Evolutionary conservation across 2,888 invertebrate genomes (phyloP).

Genomic region (Malacosoma neustria): DNA sequence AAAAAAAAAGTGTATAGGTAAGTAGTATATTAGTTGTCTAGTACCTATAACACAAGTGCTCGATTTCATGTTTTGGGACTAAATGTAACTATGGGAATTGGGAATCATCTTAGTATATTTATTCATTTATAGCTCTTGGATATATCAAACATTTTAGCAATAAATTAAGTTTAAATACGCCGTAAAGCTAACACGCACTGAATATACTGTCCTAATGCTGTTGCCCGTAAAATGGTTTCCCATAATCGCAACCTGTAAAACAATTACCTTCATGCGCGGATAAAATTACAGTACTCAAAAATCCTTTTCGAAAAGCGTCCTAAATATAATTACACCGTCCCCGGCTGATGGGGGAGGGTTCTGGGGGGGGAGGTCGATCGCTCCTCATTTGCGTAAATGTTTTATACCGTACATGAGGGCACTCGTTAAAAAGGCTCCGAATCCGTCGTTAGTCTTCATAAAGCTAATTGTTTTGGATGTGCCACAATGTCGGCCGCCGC

Average conservation of each 20-base stretch:
- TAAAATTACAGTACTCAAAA: neutral
- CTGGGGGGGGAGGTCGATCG: constrained; percentile 5
- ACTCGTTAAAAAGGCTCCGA: neutral
- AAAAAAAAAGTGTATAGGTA: too few species aligned
- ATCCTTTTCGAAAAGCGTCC: constrained; percentile 6
- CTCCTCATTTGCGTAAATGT: constrained; percentile 1
- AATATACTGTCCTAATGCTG: too few species aligned
- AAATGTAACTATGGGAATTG: too few species aligned
- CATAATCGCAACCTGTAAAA: neutral
- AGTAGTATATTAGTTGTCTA: too few species aligned
- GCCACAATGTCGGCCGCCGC: constrained; percentile 4
- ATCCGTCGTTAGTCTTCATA: neutral
- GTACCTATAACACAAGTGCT: too few species aligned
- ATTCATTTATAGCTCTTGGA: too few species aligned
- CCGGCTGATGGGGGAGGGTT: too few species aligned
- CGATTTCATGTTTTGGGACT: too few species aligned
- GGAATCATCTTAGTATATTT: too few species aligned
- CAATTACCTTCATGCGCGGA: constrained; percentile 1
- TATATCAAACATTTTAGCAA: too few species aligned
- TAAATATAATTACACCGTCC: constrained; percentile 21
- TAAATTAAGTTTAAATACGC: too few species aligned
- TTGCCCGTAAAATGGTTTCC: neutral
- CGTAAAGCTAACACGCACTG: too few species aligned
- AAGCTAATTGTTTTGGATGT: constrained; percentile 25
- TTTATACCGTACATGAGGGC: neutral